These are phyloP conservation scores for Taphrorychus bicolor DNA, from an alignment of 2,888 invertebrate species.

Conservation along the genomic window DNA sequence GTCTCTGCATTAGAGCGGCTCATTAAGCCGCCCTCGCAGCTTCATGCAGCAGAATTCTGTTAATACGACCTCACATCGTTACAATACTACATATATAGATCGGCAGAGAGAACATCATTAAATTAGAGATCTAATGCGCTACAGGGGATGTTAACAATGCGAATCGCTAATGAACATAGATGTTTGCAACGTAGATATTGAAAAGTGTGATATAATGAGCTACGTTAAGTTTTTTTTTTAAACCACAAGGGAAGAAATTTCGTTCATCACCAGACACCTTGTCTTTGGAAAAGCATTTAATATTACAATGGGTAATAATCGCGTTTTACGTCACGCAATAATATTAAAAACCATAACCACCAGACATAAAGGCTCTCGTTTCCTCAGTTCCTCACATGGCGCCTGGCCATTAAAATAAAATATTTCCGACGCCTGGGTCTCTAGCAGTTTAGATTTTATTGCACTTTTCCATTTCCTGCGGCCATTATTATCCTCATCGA, in stretches of 20 bases:
- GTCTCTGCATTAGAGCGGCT: no score
- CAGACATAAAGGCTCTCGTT: conserved; percentile 19
- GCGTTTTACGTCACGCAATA: neutral
- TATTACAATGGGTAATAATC: neutral
- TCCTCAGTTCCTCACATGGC: conserved; percentile 18
- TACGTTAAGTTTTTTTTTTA: neutral
- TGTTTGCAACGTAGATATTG: neutral
- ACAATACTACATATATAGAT: neutral
- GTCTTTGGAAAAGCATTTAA: no score
- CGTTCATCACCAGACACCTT: no score
- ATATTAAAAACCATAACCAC: conserved; percentile 12
- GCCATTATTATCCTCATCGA: conserved; percentile 26
- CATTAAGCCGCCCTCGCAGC: conserved; percentile 4
- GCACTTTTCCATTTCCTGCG: conserved; percentile 28
- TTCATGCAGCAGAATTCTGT: conserved; percentile 7
- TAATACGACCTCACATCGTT: conserved; percentile 7
- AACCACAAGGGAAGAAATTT: no score
- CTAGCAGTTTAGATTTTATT: conserved; percentile 30
- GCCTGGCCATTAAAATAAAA: conserved; percentile 26
- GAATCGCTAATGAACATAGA: conserved; percentile 1
- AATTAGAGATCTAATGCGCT: conserved; percentile 11
- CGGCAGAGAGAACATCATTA: conserved; percentile 11
- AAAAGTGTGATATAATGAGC: neutral
- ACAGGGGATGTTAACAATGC: neutral
- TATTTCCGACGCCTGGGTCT: conserved; percentile 22